Percentiles rank a stretch among this genome's conserved stretches.
These are phyloP conservation scores for Vultur gryphus DNA, from an alignment of 2,797 vertebrate genomes.

Conservation along the genomic window DNA sequence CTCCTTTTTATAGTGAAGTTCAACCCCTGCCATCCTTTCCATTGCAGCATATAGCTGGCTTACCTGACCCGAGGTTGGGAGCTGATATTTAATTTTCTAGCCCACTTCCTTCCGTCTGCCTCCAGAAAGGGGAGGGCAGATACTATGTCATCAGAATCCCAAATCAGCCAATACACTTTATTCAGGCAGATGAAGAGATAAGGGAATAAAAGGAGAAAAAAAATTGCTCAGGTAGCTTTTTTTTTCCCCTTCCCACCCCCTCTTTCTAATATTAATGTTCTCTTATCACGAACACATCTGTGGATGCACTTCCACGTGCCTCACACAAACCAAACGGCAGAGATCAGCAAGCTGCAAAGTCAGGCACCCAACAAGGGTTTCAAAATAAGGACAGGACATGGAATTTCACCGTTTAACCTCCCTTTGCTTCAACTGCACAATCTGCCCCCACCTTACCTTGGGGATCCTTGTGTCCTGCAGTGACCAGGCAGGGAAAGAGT, in stretches of 20 bases:
- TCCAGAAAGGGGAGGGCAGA: background rate
- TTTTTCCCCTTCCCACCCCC: background rate
- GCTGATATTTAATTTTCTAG: constrained; percentile 3
- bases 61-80: background rate
- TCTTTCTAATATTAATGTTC: background rate
- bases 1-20: constrained; percentile 63
- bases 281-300: background rate
- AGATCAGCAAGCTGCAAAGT: background rate
- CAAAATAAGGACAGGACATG: background rate
- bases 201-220: background rate
- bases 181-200: constrained; percentile 1
- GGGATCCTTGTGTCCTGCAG: background rate
- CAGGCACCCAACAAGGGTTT: background rate
- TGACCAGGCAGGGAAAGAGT: background rate
- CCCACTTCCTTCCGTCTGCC: constrained; percentile 42
- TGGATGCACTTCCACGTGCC: background rate
- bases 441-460: rapidly evolving
- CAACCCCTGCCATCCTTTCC: constrained; percentile 55
- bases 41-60: background rate
- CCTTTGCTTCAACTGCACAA: background rate
- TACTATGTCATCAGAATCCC: background rate
- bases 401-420: background rate
- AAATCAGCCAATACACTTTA: background rate
- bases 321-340: background rate
- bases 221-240: background rate